Evolutionary conservation across 2,797 vertebrate species (phyloP), one percentile per base, ranked within the genome.

Genomic region (Enteromius argenteus): DNA sequence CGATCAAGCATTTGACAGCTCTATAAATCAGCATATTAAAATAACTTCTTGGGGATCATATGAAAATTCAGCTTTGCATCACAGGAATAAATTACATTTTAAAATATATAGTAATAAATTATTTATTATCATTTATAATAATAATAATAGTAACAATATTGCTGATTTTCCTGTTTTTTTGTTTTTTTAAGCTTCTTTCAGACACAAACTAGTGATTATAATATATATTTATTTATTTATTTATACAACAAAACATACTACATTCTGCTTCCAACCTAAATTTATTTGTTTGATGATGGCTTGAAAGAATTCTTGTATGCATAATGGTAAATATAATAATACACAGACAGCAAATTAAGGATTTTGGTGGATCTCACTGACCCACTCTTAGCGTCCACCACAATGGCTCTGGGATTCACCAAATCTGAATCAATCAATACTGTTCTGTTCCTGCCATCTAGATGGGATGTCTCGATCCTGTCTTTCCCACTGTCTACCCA

Each of bases 401-500:
- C 93, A 30, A 99, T 96, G 69, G 97, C 96, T 58, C 98, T 94
- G 32, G 98, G 98, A 83, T 98, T 99, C 89, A 98, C 95, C 35
- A 99, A 92, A 35, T 92, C 96, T 0, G 94, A 92, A 87, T 97
- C 91, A 68, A 99, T 92, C 4, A 99, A 95, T 85, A 98, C 94
- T 7, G 96, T 95, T 23, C 97, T 95, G 90, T 97, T 95, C 7
- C 93, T 93, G 5, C 98, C 97, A 0, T 99, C 97, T 90, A 99
- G 87, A 71, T 93, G 96, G 0, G 97, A 95, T 71, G 97, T 97
- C 90, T 98, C 97, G 39, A 99, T 99, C 75, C 88, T 93, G 72
- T 99, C 96, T 88, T 93, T 93, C 1, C 95, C 90, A 75, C 97
- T 99, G 89, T 99, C 98, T 0, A 97, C 98, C 97, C 97, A 99